Percentiles rank a stretch among this genome's conserved stretches.
phyloP scores from a whole-genome alignment of 2,888 invertebrate species.

The Lydus trimaculatus region DNA sequence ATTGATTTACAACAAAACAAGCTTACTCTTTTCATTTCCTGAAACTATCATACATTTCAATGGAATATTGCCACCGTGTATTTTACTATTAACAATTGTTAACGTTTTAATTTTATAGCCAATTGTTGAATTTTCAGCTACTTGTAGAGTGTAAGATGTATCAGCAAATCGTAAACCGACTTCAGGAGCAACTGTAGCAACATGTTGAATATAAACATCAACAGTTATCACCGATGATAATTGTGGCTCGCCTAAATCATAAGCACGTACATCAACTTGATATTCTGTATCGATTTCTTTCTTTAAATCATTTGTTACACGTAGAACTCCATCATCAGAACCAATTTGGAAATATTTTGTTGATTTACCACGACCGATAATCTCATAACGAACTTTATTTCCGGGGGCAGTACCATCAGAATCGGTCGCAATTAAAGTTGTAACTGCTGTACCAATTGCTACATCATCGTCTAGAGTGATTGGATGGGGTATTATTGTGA shows the following conservation, averaged over 20 bases:
- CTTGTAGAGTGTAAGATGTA: conserved; percentile 81
- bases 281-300: conserved; percentile 89
- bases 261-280: conserved; percentile 86
- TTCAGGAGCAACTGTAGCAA: conserved; percentile 70
- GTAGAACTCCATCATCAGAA: conserved; percentile 80
- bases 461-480: conserved; percentile 85
- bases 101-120: conserved; percentile 74
- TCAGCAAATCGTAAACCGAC: conserved; percentile 88
- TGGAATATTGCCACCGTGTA: conserved; percentile 73
- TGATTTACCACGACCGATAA: conserved; percentile 83
- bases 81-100: conserved; percentile 76
- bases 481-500: conserved; percentile 82
- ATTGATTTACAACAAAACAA: too few species aligned
- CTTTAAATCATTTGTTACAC: conserved; percentile 82
- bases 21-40: conserved; percentile 78
- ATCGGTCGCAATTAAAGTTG: conserved; percentile 81
- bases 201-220: conserved; percentile 83
- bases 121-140: conserved; percentile 78
- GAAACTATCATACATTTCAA: conserved; percentile 80
- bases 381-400: conserved; percentile 79
- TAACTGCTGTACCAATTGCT: conserved; percentile 80
- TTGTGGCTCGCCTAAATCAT: conserved; percentile 86
- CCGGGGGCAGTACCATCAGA: conserved; percentile 86
- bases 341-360: conserved; percentile 88
- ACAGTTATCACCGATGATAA: conserved; percentile 83